Base-by-base conservation (phyloP, 2,113 vertebrate species). In the Ibidorhyncha struthersii region DNA sequence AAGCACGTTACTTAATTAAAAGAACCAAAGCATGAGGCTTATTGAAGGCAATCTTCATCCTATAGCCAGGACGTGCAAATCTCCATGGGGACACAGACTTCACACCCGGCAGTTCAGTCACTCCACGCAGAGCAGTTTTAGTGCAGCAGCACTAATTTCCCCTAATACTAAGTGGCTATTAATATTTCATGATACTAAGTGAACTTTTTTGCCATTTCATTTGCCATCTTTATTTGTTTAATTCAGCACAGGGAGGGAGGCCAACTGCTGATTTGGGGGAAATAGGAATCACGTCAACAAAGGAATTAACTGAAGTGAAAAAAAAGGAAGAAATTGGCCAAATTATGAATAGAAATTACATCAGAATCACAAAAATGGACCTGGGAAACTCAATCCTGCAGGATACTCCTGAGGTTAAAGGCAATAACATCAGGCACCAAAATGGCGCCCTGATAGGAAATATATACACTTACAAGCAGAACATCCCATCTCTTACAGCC, bases 161-260 rank as follows among this genome's bases (percentile, higher is more conserved):
- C 34, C 14, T n/a, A 56, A 49, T 45, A n/a, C 47, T 87, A 84
- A 93, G 77, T 78, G 93, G n/a, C 55, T 67, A 52, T 93, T 94
- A 94, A 97, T 93, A 90, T 94, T 95, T 97, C 90, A 93, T 87
- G 69, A 78, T 36, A 74, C 56, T 65, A 86, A 93, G 90, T 63
- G 83, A 86, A 89, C 49, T 86, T 67, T 79, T 78, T 83, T 86
- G 47, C 72, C 81, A 56, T 91, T 95, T 89, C 65, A 76, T 93
- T 95, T 93, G 63, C 61, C 59, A 69, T 84, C 91, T 95, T 96
- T 86, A 66, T 77, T 85, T 95, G 94, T 92, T 93, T 89, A 90
- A 94, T 96, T 89, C 77, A 63, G 63, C 79, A 52, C 2, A 1
- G 65, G 27, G 72, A 92, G 12, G 41, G 76, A 78, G 30, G 71